Percentiles rank a stretch among this genome's conserved stretches.
Conservation (phyloP, 1,140 invertebrate genomes). For the Samia ricini region DNA sequence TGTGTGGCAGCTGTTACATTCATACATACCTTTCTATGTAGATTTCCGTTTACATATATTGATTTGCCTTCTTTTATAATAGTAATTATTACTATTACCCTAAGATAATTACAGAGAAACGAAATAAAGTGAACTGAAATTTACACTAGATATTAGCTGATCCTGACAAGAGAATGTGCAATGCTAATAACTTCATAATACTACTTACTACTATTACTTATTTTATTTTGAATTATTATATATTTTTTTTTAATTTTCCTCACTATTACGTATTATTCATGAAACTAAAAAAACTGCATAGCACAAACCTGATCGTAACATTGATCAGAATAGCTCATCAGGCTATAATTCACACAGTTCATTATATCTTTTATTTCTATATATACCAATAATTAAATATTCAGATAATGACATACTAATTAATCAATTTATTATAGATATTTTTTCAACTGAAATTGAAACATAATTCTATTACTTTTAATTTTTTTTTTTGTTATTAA, state of each 20-base stretch:
- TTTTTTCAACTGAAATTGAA: background rate
- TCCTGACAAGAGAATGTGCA: slow-evolving; percentile 74
- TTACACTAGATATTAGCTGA: slow-evolving; percentile 63
- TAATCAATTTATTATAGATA: background rate
- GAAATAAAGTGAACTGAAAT: slow-evolving; percentile 47
- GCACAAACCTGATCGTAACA: slow-evolving; percentile 50
- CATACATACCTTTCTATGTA: slow-evolving; percentile 57
- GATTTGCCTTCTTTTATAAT: background rate
- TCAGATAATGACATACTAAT: too few relatives aligned
- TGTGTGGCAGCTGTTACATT: slow-evolving; percentile 73
- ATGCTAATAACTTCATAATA: slow-evolving; percentile 74
- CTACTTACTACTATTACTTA: too few relatives aligned
- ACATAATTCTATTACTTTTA: background rate
- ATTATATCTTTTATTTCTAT: slow-evolving; percentile 4
- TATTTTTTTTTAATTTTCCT: slow-evolving; percentile 61
- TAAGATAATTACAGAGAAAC: slow-evolving; percentile 4
- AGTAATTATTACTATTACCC: slow-evolving; percentile 5
- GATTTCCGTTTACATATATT: slow-evolving; percentile 53
- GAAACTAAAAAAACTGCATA: slow-evolving; percentile 50
- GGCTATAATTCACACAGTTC: slow-evolving; percentile 42
- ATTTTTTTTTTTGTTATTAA: background rate
- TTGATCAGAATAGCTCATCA: slow-evolving; percentile 38
- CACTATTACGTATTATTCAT: slow-evolving; percentile 51
- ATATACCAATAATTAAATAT: background rate
- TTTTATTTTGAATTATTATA: slow-evolving; percentile 64